Percentiles rank a stretch among this genome's conserved stretches.
Evolutionary conservation across 1,140 invertebrate genomes (phyloP).

Genomic region (Pantala flavescens): DNA sequence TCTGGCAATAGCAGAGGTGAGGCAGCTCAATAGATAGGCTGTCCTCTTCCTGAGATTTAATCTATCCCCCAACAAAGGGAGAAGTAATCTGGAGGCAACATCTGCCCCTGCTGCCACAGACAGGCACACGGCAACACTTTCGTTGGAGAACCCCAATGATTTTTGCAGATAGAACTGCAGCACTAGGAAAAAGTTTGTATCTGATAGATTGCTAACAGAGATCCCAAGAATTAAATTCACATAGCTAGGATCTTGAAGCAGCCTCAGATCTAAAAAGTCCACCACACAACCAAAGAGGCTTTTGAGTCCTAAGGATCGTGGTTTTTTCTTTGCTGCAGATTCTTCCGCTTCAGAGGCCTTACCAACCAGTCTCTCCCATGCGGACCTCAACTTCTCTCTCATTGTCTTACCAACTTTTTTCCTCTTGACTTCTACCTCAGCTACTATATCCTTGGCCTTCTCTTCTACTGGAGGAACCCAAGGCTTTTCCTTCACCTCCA

Average conservation of each 20-base stretch:
- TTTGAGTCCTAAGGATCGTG: background rate
- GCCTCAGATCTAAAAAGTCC: slow-evolving; percentile 11
- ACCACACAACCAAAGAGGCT: background rate
- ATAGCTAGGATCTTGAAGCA: slow-evolving; percentile 16
- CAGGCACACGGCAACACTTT: slow-evolving; percentile 18
- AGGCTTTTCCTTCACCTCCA: background rate
- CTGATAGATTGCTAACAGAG: slow-evolving; percentile 17
- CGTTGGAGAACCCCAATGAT: slow-evolving; percentile 9
- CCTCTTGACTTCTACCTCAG: background rate
- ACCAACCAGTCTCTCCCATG: background rate
- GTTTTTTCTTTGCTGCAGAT: background rate
- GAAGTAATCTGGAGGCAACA: slow-evolving; percentile 14
- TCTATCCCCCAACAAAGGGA: slow-evolving; percentile 14
- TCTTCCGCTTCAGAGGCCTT: background rate
- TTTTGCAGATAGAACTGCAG: slow-evolving; percentile 15
- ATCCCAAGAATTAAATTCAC: slow-evolving; percentile 20
- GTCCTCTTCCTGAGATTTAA: background rate
- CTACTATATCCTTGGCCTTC: background rate
- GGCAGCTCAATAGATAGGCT: slow-evolving; percentile 18
- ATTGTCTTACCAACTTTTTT: background rate
- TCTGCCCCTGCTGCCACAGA: slow-evolving; percentile 20
- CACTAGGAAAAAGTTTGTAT: slow-evolving; percentile 20
- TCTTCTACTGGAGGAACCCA: background rate
- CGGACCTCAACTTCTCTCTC: slow-evolving; percentile 11
- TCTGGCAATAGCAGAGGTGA: slow-evolving; percentile 18